Conservation (phyloP, 2,888 invertebrate genomes). For the Epistrophe grossulariae region DNA sequence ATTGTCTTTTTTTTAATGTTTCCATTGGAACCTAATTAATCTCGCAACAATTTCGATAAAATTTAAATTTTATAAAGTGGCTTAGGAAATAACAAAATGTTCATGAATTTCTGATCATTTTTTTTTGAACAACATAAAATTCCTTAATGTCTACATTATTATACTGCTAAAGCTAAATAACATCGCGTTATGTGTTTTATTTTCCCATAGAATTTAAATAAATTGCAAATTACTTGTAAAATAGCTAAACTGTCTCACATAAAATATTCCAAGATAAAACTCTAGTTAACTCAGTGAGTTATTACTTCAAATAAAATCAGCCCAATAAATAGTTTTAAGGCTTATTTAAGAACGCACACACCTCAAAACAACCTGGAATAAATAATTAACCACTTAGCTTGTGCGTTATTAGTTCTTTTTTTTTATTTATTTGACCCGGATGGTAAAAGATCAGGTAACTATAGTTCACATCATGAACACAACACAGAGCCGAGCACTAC, state of each 20-base stretch:
- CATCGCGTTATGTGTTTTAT: not conserved
- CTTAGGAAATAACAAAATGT: not conserved
- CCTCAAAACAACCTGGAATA: conserved; percentile 40
- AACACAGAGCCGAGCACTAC: conserved; percentile 43
- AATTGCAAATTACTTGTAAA: conserved; percentile 30
- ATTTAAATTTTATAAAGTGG: not conserved
- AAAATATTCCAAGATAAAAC: conserved; percentile 12
- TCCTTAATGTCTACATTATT: not conserved
- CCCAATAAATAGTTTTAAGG: conserved; percentile 24
- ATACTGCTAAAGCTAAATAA: not conserved
- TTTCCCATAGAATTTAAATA: conserved; percentile 40
- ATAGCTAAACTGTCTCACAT: conserved; percentile 25
- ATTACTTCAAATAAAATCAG: conserved; percentile 22
- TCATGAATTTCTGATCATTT: not conserved
- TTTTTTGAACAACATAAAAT: not conserved
- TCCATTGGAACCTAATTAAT: no score
- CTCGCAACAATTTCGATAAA: no score
- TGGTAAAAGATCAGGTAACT: conserved; percentile 63
- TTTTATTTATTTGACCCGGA: conserved; percentile 40
- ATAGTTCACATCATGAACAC: conserved; percentile 56
- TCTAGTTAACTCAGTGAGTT: conserved; percentile 37
- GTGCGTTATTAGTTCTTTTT: conserved; percentile 41
- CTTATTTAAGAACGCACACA: conserved; percentile 13
- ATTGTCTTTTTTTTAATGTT: no score
- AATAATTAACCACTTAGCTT: conserved; percentile 53